Evolutionary conservation across 2,888 invertebrate genomes (phyloP).

Genomic region (Papilio elwesi): DNA sequence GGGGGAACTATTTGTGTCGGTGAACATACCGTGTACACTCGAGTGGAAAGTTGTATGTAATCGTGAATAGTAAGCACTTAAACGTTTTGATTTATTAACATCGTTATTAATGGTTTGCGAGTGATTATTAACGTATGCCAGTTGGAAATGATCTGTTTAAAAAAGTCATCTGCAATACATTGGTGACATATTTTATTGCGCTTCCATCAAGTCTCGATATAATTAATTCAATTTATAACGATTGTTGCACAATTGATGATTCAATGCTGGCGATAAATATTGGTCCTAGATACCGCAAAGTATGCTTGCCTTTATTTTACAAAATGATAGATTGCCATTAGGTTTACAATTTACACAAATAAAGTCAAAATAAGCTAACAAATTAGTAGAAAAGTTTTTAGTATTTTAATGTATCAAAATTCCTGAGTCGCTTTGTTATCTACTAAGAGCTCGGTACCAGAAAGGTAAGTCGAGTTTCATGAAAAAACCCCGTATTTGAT

Average conservation of each 20-base stretch:
- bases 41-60: conserved; percentile 29
- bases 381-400: no score
- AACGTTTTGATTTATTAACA: conserved; percentile 25
- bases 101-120: conserved; percentile 8
- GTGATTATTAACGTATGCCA: conserved; percentile 4
- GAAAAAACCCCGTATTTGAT: conserved; percentile 10
- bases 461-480: conserved; percentile 19
- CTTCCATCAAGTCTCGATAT: no score
- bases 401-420: no score
- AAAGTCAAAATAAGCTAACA: no score
- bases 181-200: no score
- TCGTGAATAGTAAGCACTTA: conserved; percentile 19
- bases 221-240: no score
- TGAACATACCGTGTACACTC: conserved; percentile 17
- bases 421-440: background rate
- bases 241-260: no score
- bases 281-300: no score
- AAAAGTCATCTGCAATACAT: background rate
- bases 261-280: no score
- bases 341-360: no score
- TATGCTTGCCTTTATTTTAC: no score
- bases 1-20: conserved; percentile 39
- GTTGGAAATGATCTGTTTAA: background rate
- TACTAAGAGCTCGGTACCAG: background rate
- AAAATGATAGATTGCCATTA: no score